Conservation (phyloP, 2,888 invertebrate species). For the Nezara viridula region DNA sequence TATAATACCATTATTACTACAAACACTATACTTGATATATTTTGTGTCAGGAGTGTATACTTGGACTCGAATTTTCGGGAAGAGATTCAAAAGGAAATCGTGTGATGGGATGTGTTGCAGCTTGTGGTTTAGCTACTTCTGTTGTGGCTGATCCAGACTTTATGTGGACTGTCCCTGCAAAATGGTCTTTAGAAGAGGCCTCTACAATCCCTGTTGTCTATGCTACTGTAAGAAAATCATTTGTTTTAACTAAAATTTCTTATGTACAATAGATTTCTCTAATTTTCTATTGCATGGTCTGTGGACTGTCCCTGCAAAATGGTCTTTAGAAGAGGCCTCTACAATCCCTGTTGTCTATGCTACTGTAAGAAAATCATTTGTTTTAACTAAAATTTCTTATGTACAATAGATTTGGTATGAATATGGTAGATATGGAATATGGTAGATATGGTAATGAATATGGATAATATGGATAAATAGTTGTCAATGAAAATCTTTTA, state of each 20-base stretch:
- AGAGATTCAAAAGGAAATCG: constrained; percentile 80
- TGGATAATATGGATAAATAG: background rate
- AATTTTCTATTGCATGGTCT: no score
- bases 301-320: no score
- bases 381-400: no score
- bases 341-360: no score
- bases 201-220: constrained; percentile 95
- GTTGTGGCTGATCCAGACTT: constrained; percentile 88
- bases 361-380: no score
- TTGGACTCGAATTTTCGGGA: constrained; percentile 95
- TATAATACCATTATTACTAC: background rate
- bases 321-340: no score
- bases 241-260: background rate
- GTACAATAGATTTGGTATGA: no score
- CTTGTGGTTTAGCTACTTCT: constrained; percentile 91
- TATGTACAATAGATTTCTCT: background rate
- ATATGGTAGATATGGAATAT: no score
- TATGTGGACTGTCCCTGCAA: constrained; percentile 89
- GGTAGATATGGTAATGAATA: no score
- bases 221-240: constrained; percentile 77
- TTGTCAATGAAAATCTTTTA: no score
- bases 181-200: constrained; percentile 92
- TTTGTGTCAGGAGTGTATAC: constrained; percentile 84
- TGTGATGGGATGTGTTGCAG: constrained; percentile 94
- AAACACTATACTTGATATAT: background rate